These are phyloP conservation scores for Aphaenogaster rudis DNA, from an alignment of 1,140 invertebrate species.

Conservation along the genomic window DNA sequence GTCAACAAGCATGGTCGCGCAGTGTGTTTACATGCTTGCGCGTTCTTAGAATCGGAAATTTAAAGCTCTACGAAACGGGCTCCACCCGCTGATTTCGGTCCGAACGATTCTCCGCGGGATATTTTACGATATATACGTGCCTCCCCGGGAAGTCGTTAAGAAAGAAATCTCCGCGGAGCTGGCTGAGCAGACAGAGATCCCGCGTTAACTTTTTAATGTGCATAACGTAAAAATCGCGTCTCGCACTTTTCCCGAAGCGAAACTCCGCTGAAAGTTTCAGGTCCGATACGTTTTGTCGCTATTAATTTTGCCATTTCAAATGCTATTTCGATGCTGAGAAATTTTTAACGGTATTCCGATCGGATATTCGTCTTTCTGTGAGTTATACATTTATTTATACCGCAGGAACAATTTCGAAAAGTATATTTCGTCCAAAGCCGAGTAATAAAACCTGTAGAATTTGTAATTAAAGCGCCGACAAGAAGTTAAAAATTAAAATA, in stretches of 20 bases:
- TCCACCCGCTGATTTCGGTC: constrained; percentile 10
- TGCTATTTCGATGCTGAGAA: neutral
- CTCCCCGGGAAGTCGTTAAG: constrained; percentile 48
- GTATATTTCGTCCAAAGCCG: neutral
- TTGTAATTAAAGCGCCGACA: neutral
- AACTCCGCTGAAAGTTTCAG: constrained; percentile 17
- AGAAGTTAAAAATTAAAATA: constrained; percentile 10
- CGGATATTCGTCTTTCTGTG: neutral
- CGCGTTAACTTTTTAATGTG: constrained; percentile 68
- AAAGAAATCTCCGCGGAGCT: constrained; percentile 67
- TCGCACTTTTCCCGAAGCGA: constrained; percentile 10
- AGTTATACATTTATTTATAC: neutral
- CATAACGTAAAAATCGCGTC: constrained; percentile 34
- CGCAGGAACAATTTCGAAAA: neutral
- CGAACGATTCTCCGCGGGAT: constrained; percentile 23
- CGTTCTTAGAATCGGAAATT: neutral
- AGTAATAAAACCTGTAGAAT: neutral
- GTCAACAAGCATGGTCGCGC: constrained; percentile 13
- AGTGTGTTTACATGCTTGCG: neutral
- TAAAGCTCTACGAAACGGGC: neutral
- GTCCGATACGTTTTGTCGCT: neutral
- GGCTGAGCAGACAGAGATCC: constrained; percentile 67
- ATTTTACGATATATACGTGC: constrained; percentile 49
- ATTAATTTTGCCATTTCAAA: constrained; percentile 34
- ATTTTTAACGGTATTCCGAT: neutral